Evolutionary conservation across 2,113 vertebrate species (phyloP), one percentile per base, ranked within the genome.

Genomic region (Neofelis nebulosa): DNA sequence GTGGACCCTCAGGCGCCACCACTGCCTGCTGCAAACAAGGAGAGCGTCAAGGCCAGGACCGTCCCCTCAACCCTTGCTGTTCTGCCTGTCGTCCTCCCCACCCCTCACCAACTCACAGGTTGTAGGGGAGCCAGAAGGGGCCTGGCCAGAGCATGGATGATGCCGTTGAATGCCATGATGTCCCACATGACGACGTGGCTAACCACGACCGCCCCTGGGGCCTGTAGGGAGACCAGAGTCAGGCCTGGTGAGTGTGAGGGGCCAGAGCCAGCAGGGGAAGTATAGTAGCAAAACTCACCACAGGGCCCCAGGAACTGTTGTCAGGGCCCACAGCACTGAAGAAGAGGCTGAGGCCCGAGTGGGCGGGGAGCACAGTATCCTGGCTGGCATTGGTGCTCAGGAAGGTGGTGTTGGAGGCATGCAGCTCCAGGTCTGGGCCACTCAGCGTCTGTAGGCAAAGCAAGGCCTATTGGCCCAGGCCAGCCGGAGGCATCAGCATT

Each of bases 341-440:
- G 0, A 98, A 76, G 14, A 99, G 99, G 48, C 99, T 98, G 2
- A 99, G 98, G 50, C 99, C 99, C 0, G 99, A 99, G 92, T 98
- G 98, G 2, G 99, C 99, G 0, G 95, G 96, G 81, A 99, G 99
- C 91, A 98, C 74, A 31, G 98, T 98, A 4, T 99, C 98, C 0
- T 98, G 97, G 9, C 98, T 99, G 96, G 99, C 98, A 15, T 99
- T 99, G 94, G 98, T 97, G 83, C 99, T 99, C 71, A 99, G 98
- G 69, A 99, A 98, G 15, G 99, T 92, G 18, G 98, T 91, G 5
- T 99, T 97, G 4, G 99, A 99, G 66, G 99, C 98, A 0, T 99
- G 99, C 93, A 99, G 99, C 98, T 99, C 99, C 88, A 99, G 97
- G 94, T 99, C 99, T 73, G 99, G 98, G 84, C 98, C 99, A 21